Percentiles rank a stretch among this genome's conserved stretches.
These are phyloP conservation scores for Motacilla tschutschensis DNA, from an alignment of 2,113 vertebrate species.

Conservation along the genomic window DNA sequence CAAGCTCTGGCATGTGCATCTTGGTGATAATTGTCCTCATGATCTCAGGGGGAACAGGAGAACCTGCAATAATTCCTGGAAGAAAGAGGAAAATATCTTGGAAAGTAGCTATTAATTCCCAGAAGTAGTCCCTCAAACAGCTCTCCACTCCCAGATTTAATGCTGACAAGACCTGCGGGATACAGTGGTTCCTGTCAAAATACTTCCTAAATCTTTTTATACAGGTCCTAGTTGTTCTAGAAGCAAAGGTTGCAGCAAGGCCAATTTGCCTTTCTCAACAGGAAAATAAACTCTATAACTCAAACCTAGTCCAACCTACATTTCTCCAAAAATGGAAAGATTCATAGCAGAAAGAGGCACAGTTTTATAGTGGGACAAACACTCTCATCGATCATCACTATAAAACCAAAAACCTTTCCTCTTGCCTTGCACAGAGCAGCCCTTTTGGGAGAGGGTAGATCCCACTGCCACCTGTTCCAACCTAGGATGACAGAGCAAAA, in stretches of 20 bases:
- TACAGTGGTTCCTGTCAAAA: background rate
- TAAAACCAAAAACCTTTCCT: background rate
- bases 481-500: background rate
- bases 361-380: background rate
- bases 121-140: background rate
- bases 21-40: conserved; percentile 65
- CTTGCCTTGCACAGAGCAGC: background rate
- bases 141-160: background rate
- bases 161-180: background rate
- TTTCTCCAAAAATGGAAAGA: background rate
- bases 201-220: background rate
- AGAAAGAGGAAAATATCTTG: background rate
- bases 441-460: background rate
- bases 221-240: background rate
- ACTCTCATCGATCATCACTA: rapidly evolving
- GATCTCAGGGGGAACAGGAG: conserved; percentile 83
- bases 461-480: background rate
- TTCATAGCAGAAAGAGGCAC: background rate
- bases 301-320: background rate
- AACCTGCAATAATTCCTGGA: conserved; percentile 84
- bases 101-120: background rate
- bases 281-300: background rate
- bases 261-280: background rate
- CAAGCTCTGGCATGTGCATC: conserved; percentile 74
- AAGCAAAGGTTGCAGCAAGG: background rate